Evolutionary conservation across 2,113 vertebrate genomes (phyloP), one percentile per base, ranked within the genome.

Genomic region (Brachirus orientalis): DNA sequence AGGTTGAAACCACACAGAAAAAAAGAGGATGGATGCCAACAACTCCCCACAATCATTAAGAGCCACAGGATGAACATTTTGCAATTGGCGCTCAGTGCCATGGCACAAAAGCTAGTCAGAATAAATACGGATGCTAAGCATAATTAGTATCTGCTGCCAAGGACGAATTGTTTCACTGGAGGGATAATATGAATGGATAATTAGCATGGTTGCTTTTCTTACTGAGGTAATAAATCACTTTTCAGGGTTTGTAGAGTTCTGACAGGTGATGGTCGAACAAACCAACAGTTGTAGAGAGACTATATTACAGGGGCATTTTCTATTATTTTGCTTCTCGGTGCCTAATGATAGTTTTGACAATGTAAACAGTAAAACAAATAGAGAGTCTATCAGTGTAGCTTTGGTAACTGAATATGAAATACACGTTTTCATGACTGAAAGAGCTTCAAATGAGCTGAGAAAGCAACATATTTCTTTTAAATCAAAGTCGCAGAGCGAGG

Each of bases 131-230:
- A 33, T 33, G 20, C 41, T 17, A 3, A 43, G 35, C 4, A 33
- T 69, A 54, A 61, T 69, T 57, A 35, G 44, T 10, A 60, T 46
- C 38, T 63, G 10, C 37, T 41, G 43, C 22, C 20, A 6, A 20
- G 44, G 45, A 43, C 20, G 1, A 20, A 67, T 18, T 6, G 50
- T 7, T 22, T 66, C 14, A 52, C 33, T 35, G 35, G 58, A 51
- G 14, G n/a, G n/a, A 14, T 36, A 14, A 46, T 33, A 18, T 14
- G 6, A 17, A 19, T 8, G 48, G 50, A 45, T 57, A 38, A 40
- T 72, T 11, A 66, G n/a, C 41, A 28, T 48, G 16, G 64, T 54
- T 43, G 40, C 20, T 50, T 17, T 35, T 28, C 51, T 59, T 18
- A 18, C 19, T 7, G 38, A 33, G 45, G 58, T 36, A 11, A 19